phyloP scores from a whole-genome alignment of 2,797 vertebrate genomes.

The Heteromormyrus szaboi region DNA sequence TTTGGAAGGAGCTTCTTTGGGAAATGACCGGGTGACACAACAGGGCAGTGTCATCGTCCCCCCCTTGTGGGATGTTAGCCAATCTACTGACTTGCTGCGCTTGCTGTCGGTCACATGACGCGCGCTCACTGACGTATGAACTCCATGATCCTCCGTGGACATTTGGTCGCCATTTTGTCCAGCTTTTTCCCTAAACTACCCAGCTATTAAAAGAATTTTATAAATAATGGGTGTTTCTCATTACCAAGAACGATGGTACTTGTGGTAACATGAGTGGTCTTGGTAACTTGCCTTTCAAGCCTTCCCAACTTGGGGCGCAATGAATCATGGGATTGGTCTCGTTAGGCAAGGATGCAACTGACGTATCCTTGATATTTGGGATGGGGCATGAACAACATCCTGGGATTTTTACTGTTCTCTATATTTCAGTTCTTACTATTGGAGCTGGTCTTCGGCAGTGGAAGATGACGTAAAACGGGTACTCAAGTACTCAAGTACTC shows the following conservation, averaged over 20 bases:
- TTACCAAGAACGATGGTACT: not conserved
- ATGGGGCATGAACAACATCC: not conserved
- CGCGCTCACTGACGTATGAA: not conserved
- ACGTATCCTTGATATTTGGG: not conserved
- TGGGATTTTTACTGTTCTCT: not conserved
- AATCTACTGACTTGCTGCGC: constrained; percentile 34
- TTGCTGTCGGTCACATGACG: not conserved
- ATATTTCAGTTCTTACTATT: not conserved
- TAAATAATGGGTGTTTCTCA: not conserved
- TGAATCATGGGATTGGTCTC: not conserved
- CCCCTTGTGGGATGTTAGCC: constrained; percentile 10
- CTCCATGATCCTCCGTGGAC: not conserved
- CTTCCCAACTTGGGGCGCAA: not conserved
- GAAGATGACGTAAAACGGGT: not conserved
- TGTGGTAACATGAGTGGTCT: not conserved
- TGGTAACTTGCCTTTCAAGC: not conserved
- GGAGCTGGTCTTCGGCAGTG: not conserved
- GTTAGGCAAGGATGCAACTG: not conserved
- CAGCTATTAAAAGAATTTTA: not conserved
- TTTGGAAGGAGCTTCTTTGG: not conserved
- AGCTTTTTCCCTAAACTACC: not conserved
- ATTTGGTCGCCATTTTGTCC: not conserved
- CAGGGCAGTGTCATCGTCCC: not conserved
- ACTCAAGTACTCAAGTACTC: not conserved
- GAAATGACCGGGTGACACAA: not conserved